Base-by-base conservation (phyloP, 2,797 vertebrate species). In the Microhierax caerulescens region DNA sequence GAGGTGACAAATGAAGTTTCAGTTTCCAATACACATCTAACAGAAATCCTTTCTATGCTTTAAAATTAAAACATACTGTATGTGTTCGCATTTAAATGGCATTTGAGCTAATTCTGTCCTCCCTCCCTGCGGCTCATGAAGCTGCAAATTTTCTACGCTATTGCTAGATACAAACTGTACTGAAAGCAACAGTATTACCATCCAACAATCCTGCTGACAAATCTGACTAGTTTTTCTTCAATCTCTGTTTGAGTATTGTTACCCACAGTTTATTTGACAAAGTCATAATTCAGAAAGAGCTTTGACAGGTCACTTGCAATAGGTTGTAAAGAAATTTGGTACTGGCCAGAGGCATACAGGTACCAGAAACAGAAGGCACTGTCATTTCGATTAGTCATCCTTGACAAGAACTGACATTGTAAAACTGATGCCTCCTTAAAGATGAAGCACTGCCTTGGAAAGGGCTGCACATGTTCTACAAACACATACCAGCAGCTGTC, bases 61-160 rank as follows among this genome's bases (percentile, higher is more conserved):
- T 91, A 96, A 93, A 95, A 94, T 65, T 80, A 80, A 94, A 92
- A 68, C 88, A 72, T 75, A 57, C 25, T 90, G 51, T 74, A 47
- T 0, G 1, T 75, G 77, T 67, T 96, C 76, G 93, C 88, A 95
- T 94, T 95, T 94, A 94, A 95, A 96, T 73, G 81, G 90, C 84
- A 81, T 48, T 77, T 91, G 63, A 82, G 80, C 67, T 90, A 95
- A 91, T 93, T 93, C 88, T 60, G 60, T 78, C 57, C 74, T 94
- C 80, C 43, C 34, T 95, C 88, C 45, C 68, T 2, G 5, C 51
- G 56, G 54, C 80, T 95, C 86, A 64, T 24, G 75, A 95, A 93
- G 34, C 70, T 84, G 88, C 72, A 91, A 96, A 88, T 48, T 57
- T 87, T 96, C 92, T 88, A 77, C 30, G 20, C 50, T 77, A 39